A percentile compares a stretch with the other conserved stretches of the same genome.
These are phyloP conservation scores for Macaria liturata DNA, from an alignment of 2,888 invertebrate genomes.

Conservation along the genomic window DNA sequence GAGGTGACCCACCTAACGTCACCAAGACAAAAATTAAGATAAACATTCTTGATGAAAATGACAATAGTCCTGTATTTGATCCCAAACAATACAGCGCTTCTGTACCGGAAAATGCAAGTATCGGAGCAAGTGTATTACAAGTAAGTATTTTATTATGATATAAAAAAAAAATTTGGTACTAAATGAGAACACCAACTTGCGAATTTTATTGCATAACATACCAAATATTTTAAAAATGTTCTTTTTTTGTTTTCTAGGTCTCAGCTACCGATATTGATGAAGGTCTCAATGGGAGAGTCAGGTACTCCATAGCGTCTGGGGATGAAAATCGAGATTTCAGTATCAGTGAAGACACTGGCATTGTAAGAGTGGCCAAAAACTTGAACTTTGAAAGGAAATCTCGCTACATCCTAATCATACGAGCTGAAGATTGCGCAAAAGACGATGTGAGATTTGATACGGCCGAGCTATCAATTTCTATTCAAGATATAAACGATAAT, in stretches of 20 bases:
- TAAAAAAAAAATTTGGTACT: too few species aligned
- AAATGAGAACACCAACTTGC: too few species aligned
- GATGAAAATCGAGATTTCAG: constrained; percentile 96
- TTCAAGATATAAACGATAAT: constrained; percentile 97
- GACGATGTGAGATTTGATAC: constrained; percentile 89
- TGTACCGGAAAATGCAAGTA: constrained; percentile 96
- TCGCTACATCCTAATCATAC: constrained; percentile 91
- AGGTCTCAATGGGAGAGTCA: constrained; percentile 94
- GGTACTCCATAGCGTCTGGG: constrained; percentile 94
- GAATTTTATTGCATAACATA: background rate
- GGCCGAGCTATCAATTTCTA: constrained; percentile 91
- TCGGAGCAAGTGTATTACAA: constrained; percentile 95
- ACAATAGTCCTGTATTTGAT: constrained; percentile 94
- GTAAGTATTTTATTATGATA: constrained; percentile 62
- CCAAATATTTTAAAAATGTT: constrained; percentile 2
- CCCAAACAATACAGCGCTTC: constrained; percentile 95
- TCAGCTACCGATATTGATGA: constrained; percentile 95
- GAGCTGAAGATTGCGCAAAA: constrained; percentile 94
- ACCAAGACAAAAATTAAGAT: constrained; percentile 88
- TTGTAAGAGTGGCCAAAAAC: constrained; percentile 95
- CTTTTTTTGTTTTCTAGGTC: constrained; percentile 78
- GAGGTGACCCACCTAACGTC: constrained; percentile 91
- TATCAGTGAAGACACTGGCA: constrained; percentile 95
- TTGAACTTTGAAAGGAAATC: constrained; percentile 96
- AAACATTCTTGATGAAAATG: constrained; percentile 93